Evolutionary conservation across 1,140 invertebrate genomes (phyloP).

Genomic region (Teleogryllus occipitalis): DNA sequence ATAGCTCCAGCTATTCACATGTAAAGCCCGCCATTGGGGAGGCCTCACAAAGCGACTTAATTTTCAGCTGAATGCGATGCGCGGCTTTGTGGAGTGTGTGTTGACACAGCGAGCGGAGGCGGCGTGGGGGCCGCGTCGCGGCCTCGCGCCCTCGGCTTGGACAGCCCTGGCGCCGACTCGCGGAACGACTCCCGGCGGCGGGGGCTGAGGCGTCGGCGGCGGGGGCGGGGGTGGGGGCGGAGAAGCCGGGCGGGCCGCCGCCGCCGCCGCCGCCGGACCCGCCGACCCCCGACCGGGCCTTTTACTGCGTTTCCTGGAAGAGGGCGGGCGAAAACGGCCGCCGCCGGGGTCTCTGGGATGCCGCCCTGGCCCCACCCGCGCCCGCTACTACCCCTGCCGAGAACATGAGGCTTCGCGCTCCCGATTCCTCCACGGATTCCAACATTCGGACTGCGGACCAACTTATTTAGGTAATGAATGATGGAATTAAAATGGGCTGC

Average conservation of each 20-base stretch:
- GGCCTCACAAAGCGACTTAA: not conserved
- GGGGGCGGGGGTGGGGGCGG: no score
- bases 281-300: not conserved
- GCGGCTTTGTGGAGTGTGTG: not conserved
- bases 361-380: not conserved
- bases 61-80: not conserved
- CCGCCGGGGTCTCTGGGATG: no score
- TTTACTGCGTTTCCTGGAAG: slow-evolving; percentile 1
- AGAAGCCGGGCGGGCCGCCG: no score
- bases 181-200: not conserved
- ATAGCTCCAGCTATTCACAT: not conserved
- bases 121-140: no score
- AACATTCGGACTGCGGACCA: no score
- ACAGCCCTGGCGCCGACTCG: not conserved
- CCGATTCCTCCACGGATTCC: no score
- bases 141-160: not conserved
- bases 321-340: not conserved
- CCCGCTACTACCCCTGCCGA: not conserved
- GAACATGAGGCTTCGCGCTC: not conserved
- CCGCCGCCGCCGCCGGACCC: not conserved
- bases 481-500: no score
- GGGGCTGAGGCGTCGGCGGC: no score
- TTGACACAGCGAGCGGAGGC: not conserved
- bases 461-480: no score
- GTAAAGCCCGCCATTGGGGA: not conserved